Conservation (phyloP, 2,888 invertebrate genomes). For the Ophion ellenae region DNA sequence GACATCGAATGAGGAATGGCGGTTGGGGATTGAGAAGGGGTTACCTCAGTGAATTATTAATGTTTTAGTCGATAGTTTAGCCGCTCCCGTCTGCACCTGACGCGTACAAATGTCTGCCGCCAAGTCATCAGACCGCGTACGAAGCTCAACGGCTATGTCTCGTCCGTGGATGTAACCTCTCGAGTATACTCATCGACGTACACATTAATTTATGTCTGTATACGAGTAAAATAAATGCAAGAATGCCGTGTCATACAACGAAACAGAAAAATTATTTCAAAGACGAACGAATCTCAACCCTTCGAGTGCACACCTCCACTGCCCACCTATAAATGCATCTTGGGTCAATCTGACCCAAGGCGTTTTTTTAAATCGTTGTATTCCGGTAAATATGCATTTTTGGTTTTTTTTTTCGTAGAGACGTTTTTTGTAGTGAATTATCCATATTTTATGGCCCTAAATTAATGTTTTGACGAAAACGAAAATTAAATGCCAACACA, state of each 20-base stretch:
- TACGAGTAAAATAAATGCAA: neutral
- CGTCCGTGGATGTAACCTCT: constrained; percentile 55
- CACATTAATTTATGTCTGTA: neutral
- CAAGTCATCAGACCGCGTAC: constrained; percentile 79
- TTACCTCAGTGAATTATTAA: constrained; percentile 79
- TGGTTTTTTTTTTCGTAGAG: no score
- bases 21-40: constrained; percentile 67
- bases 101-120: constrained; percentile 81
- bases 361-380: no score
- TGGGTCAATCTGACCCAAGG: no score
- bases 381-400: no score
- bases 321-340: no score
- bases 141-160: constrained; percentile 67
- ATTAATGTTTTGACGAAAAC: no score
- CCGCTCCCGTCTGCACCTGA: constrained; percentile 79
- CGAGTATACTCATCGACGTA: constrained; percentile 15
- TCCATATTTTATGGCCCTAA: no score
- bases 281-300: neutral
- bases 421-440: no score
- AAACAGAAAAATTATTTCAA: constrained; percentile 1
- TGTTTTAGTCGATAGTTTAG: constrained; percentile 80
- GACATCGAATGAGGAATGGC: constrained; percentile 35
- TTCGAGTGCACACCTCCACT: no score
- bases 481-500: no score
- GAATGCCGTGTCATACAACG: constrained; percentile 5